phyloP scores from a whole-genome alignment of 2,888 invertebrate species.

The Keiferia lycopersicella region DNA sequence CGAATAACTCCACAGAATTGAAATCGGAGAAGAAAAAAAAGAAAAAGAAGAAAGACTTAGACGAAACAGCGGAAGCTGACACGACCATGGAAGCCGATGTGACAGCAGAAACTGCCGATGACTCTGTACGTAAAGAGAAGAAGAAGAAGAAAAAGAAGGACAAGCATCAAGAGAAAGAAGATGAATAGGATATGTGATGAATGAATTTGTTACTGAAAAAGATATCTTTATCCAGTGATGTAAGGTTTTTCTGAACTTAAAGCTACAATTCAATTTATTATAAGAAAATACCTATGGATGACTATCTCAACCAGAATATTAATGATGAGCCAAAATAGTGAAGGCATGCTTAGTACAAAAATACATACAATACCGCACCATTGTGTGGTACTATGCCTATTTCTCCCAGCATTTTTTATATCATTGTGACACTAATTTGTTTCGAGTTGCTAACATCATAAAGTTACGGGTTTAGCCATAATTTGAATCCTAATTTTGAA shows the following conservation, averaged over 20 bases:
- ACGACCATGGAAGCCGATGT: constrained; percentile 62
- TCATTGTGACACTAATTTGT: no score
- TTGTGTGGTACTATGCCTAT: no score
- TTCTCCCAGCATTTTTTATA: no score
- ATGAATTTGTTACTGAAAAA: not conserved
- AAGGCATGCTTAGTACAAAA: not conserved
- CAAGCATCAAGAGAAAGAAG: constrained; percentile 80
- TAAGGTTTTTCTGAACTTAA: not conserved
- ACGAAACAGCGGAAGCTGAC: constrained; percentile 56
- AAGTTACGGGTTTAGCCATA: not conserved
- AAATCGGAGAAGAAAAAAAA: constrained; percentile 83
- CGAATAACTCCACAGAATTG: constrained; percentile 65
- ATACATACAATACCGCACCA: no score
- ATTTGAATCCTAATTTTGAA: not conserved
- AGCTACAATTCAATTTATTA: not conserved
- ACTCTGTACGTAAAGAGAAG: constrained; percentile 83
- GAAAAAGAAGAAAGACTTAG: constrained; percentile 83
- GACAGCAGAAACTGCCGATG: constrained; percentile 60
- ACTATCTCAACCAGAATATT: not conserved
- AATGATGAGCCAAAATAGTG: not conserved
- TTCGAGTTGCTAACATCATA: no score
- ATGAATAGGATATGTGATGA: constrained; percentile 1
- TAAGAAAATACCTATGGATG: not conserved
- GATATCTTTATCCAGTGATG: not conserved
- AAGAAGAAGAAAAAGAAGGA: constrained; percentile 91